Base-by-base conservation (phyloP, 2,888 invertebrate genomes). In the Tortrix viridana region DNA sequence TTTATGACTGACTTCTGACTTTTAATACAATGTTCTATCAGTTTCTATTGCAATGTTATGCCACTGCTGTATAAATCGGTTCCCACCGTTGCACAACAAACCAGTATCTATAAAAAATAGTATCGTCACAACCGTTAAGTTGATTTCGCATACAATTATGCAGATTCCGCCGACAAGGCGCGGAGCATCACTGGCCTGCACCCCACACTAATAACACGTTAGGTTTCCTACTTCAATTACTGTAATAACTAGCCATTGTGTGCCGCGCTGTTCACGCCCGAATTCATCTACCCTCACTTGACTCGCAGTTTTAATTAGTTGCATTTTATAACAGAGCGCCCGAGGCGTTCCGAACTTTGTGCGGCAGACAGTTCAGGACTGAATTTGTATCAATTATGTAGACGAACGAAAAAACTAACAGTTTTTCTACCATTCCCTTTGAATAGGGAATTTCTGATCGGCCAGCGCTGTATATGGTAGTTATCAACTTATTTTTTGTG, bases 241-340 rank as follows among this genome's bases (percentile, higher is more conserved):
- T 75, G 74, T 80, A 84, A 82, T 84, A 81, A 85, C 80, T 79
- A 77, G 72, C 80, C 76, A 81, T 80, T 81, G 74, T 76, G 66
- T 61, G 72, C 68, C 58, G 71, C 68, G 70, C 69, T 69, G 72
- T 73, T 74, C 72, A 73, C 73, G 74, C 74, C 69, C 72, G 68
- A 69, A 68, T 74, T 72, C 70, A 65, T 47, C 52, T 62, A 53
- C 62, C 67, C 69, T 60, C 67, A 69, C 68, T 74, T 70, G 67
- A 69, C 71, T 69, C 69, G 57, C 54, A 41, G 58, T 58, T 58
- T 65, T 62, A 57, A 65, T 57, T 65, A 57, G 43, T 73, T 67
- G 69, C 69, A 72, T 74, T 74, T 57, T 55, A 61, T 52, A 64
- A 48, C 19, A 37, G 46, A 49, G 41, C 9, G 55, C 62, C 56